Percentiles rank a stretch among this genome's conserved stretches.
These are phyloP conservation scores for Diaprepes abbreviatus DNA, from an alignment of 2,888 invertebrate genomes.

Conservation along the genomic window DNA sequence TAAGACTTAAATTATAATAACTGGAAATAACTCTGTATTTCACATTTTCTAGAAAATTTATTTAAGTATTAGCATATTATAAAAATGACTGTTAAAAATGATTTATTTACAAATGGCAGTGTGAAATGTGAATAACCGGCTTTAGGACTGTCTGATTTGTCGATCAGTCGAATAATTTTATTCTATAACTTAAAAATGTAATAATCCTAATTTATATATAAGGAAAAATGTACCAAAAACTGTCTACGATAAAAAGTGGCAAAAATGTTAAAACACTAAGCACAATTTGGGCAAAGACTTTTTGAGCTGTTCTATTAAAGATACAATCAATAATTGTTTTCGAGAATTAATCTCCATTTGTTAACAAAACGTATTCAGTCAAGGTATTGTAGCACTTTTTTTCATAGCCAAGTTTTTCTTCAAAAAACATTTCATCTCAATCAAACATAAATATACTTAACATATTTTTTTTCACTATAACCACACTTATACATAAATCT, in stretches of 20 bases:
- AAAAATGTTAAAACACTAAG: neutral
- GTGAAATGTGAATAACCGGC: slow-evolving; percentile 1
- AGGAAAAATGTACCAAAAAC: neutral
- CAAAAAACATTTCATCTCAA: neutral
- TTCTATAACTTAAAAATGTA: neutral
- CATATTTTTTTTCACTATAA: slow-evolving; percentile 7
- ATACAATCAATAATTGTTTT: too few relatives aligned
- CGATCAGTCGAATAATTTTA: slow-evolving; percentile 16
- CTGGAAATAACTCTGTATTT: neutral
- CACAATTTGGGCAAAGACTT: too few relatives aligned
- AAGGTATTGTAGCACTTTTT: too few relatives aligned
- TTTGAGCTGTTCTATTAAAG: too few relatives aligned
- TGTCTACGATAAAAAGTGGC: neutral
- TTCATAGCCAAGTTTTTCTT: too few relatives aligned
- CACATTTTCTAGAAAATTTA: slow-evolving; percentile 2
- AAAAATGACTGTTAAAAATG: slow-evolving; percentile 9
- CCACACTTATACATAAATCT: slow-evolving; percentile 15
- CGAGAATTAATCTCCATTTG: too few relatives aligned
- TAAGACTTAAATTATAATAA: neutral
- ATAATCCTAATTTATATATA: too few relatives aligned
- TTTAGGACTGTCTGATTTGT: neutral
- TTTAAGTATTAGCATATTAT: neutral
- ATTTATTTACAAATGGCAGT: slow-evolving; percentile 35
- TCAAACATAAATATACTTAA: slow-evolving; percentile 18
- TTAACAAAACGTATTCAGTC: too few relatives aligned